Base-by-base conservation (phyloP, 2,797 vertebrate genomes). In the Eutrigla gurnardus region DNA sequence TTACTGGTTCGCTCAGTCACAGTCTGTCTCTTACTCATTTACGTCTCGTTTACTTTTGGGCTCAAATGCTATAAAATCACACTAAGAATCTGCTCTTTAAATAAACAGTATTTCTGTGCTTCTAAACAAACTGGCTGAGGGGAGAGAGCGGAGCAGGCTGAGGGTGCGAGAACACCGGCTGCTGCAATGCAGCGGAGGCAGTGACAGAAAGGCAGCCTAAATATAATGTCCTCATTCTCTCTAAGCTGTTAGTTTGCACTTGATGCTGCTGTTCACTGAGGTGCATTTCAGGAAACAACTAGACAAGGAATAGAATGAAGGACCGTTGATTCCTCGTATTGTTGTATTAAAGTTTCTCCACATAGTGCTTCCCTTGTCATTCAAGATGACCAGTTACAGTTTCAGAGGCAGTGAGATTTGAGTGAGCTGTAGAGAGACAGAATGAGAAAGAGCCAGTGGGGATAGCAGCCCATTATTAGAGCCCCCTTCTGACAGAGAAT, bases 381-480 rank as follows among this genome's bases (percentile, higher is more conserved):
- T 76, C 50, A 42, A 55, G 43, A 46, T 60, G 67, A 40, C 14
- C 65, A 43, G 3, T 69, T 66, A 45, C 70, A 65, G 53, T 79
- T 40, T 54, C 55, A 70, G 71, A 78, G 36, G 62, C 75, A 76
- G 71, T 50, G 37, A 80, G 77, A 70, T 18, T 18, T 37, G 66
- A 78, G 72, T 65, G 54, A 70, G 73, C 75, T 52, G 57, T 39
- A 50, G 69, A 67, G 73, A 75, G 65, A 80, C 70, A 57, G 45
- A 62, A 78, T 65, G 80, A 84, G 74, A 67, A 60, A 64, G 76
- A 75, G 53, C 90, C 87, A 65, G 78, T 87, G 91, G 91, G 91
- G 81, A 90, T 83, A 86, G 88, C 73, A 77, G 82, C 84, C 87
- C 90, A 88, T 92, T 93, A 93, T 94, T 94, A 93, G 92, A 90